phyloP scores from a whole-genome alignment of 2,888 invertebrate species.

The Zygogramma bicolorata region DNA sequence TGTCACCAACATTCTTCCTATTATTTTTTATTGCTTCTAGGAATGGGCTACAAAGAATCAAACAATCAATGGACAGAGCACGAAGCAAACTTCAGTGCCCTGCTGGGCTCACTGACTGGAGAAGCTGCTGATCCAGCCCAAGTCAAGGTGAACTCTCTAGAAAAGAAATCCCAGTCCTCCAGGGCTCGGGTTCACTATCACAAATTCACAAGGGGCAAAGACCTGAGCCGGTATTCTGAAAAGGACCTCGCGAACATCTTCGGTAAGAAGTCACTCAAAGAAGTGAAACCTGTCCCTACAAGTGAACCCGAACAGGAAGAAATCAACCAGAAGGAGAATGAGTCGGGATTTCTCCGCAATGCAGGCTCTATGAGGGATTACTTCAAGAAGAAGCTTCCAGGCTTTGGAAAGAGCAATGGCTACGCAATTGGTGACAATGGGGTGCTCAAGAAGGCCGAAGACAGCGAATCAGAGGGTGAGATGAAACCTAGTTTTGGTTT shows the following conservation, averaged over 20 bases:
- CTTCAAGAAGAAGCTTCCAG: slow-evolving; percentile 76
- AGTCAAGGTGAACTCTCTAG: slow-evolving; percentile 72
- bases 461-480: slow-evolving; percentile 62
- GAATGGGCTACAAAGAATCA: slow-evolving; percentile 81
- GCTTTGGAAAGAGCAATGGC: slow-evolving; percentile 58
- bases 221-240: slow-evolving; percentile 80
- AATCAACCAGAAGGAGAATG: slow-evolving; percentile 29
- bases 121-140: slow-evolving; percentile 47
- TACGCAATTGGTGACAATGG: slow-evolving; percentile 56
- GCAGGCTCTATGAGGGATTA: slow-evolving; percentile 80
- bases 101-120: slow-evolving; percentile 73
- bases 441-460: slow-evolving; percentile 61
- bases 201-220: slow-evolving; percentile 92
- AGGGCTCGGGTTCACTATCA: slow-evolving; percentile 87
- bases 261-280: slow-evolving; percentile 74
- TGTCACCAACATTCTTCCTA: background rate
- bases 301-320: slow-evolving; percentile 40
- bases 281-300: slow-evolving; percentile 36
- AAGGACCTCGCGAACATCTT: slow-evolving; percentile 90
- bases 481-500: slow-evolving; percentile 46
- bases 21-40: too few species aligned
- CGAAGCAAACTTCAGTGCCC: slow-evolving; percentile 82
- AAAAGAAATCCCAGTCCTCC: slow-evolving; percentile 83
- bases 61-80: slow-evolving; percentile 90
- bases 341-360: slow-evolving; percentile 49